Evolutionary conservation across 2,113 vertebrate genomes (phyloP).

Genomic region (Chaetorhynchus papuensis): DNA sequence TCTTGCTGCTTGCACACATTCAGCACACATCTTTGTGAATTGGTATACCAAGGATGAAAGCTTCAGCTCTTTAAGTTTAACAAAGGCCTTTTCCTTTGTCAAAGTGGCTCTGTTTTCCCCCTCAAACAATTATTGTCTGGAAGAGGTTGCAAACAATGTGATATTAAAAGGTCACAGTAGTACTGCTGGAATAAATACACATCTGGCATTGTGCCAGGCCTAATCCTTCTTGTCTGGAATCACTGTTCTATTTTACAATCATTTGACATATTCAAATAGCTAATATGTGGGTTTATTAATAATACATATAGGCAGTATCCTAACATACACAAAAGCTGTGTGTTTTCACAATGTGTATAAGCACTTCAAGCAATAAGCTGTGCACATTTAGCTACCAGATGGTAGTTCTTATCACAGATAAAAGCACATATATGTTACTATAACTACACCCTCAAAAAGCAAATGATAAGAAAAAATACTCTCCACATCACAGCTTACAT

Average conservation of each 20-base stretch:
- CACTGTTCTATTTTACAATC: constrained; percentile 29
- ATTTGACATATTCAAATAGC: constrained; percentile 53
- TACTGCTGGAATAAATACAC: constrained; percentile 30
- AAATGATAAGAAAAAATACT: constrained; percentile 64
- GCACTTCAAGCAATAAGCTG: constrained; percentile 68
- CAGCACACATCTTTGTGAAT: background rate
- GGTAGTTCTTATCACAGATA: constrained; percentile 74
- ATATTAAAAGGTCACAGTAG: constrained; percentile 64
- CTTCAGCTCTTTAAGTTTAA: constrained; percentile 10
- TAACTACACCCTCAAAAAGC: constrained; percentile 65
- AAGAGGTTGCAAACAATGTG: constrained; percentile 48
- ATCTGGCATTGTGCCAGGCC: background rate
- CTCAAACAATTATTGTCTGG: constrained; percentile 52
- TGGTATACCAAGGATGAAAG: constrained; percentile 37
- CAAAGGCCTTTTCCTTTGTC: constrained; percentile 31
- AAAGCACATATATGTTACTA: constrained; percentile 73
- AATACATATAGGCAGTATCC: constrained; percentile 61
- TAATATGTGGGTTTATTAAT: constrained; percentile 74
- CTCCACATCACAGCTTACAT: constrained; percentile 73
- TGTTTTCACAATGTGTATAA: constrained; percentile 76
- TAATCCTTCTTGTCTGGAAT: constrained; percentile 24
- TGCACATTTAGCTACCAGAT: constrained; percentile 74
- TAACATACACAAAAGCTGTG: constrained; percentile 77
- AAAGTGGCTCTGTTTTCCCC: constrained; percentile 15
- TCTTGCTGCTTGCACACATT: constrained; percentile 24